A percentile compares a stretch with the other conserved stretches of the same genome.
phyloP scores from a whole-genome alignment of 1,140 invertebrate species.

The Planococcus citri region DNA sequence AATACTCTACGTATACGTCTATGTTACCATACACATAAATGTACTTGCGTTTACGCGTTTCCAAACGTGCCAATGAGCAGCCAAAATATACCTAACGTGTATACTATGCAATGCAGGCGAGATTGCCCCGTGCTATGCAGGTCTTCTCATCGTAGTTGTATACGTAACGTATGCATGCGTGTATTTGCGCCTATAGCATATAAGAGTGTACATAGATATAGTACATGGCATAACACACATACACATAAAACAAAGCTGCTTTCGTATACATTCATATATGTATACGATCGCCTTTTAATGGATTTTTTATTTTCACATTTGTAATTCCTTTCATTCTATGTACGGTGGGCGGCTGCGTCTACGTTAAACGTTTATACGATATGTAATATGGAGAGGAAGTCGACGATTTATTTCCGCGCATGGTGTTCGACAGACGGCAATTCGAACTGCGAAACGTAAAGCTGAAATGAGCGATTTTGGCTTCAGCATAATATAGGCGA shows the following conservation, averaged over 20 bases:
- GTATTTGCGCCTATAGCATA: too few relatives aligned
- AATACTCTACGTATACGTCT: neutral
- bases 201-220: too few relatives aligned
- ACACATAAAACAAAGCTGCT: neutral
- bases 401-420: neutral
- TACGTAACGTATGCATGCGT: too few relatives aligned
- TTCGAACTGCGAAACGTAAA: too few relatives aligned
- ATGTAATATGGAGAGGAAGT: neutral
- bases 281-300: neutral
- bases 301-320: neutral
- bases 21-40: too few relatives aligned
- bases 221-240: neutral
- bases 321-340: neutral
- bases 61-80: neutral
- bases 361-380: neutral
- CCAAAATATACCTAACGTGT: neutral
- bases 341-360: too few relatives aligned
- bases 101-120: too few relatives aligned
- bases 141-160: too few relatives aligned
- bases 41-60: neutral
- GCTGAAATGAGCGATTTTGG: too few relatives aligned
- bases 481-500: too few relatives aligned
- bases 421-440: neutral
- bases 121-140: too few relatives aligned
- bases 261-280: too few relatives aligned